phyloP scores from a whole-genome alignment of 2,797 vertebrate species.

The Pteronotus mesoamericanus region DNA sequence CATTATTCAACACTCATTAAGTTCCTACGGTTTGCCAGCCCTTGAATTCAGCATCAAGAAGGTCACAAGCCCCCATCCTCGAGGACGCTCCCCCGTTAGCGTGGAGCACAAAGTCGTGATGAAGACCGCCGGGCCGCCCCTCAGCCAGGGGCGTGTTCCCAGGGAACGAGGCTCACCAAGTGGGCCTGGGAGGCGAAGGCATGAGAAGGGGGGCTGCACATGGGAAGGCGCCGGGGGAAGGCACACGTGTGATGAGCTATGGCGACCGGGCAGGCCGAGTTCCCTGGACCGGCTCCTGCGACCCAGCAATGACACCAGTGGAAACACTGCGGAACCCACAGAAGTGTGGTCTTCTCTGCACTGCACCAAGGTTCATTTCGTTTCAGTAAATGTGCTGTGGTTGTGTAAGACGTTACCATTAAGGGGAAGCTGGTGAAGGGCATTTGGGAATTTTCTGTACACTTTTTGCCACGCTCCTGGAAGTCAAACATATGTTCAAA shows the following conservation, averaged over 20 bases:
- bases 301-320: not conserved
- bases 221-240: accelerated
- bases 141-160: not conserved
- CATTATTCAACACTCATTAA: not conserved
- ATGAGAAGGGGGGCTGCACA: not conserved
- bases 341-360: not conserved
- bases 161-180: not conserved
- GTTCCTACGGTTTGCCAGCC: not conserved
- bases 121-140: not conserved
- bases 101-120: not conserved
- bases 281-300: not conserved
- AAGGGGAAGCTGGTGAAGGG: not conserved
- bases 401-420: not conserved
- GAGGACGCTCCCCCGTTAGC: not conserved
- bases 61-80: not conserved
- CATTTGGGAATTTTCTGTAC: not conserved
- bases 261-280: not conserved
- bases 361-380: not conserved
- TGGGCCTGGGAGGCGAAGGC: not conserved
- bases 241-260: not conserved
- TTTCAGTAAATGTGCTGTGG: not conserved
- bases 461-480: not conserved
- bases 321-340: not conserved
- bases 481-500: not conserved
- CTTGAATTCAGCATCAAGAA: not conserved